Evolutionary conservation across 2,113 vertebrate genomes (phyloP), one percentile per base, ranked within the genome.

Genomic region (Mungos mungo): DNA sequence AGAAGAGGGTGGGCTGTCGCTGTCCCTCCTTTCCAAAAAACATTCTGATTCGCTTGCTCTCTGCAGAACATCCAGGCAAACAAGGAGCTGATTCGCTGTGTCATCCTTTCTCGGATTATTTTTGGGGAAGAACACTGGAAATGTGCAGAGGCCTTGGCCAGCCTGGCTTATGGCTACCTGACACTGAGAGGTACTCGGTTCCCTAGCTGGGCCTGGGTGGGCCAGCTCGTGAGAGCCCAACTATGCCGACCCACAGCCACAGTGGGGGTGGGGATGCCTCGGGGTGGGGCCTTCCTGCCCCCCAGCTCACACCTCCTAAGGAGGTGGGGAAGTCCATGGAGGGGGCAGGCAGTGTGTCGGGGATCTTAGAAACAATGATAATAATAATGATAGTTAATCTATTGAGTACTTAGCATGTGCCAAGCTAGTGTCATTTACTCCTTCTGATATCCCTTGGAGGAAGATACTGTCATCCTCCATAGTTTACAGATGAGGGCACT

Each of bases 61-160:
- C 87, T 87, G 38, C 93, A 98, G 98, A 91, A 93, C 47, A 85
- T 3, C n/a, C 89, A 97, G 71, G 98, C 98, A 41, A 97, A 96
- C 76, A 94, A 76, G 69, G 98, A 98, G 88, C 93, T 98, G 94
- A 95, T 98, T 89, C 89, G 93, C 47, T 98, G 98, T 88, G 96
- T 96, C 41, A 98, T 96, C 66, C 95, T 98, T 65, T 95, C 97
- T 72, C 97, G 68, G 86, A 98, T 98, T 88, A 88, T 98, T 66
- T 98, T 98, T 93, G 98, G 98, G 27, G 89, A 98, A 45, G 69
- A 96, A 29, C 98, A 98, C 66, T 98, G 98, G 98, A 98, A 90
- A 74, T 87, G 97, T 83, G 98, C 98, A 23, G 95, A 97, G 66
- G 98, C 98, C n/a, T 93, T 98, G 57, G 83, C 96, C 60, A 98